Base-by-base conservation (phyloP, 2,797 vertebrate species). In the Lagodon rhomboides region DNA sequence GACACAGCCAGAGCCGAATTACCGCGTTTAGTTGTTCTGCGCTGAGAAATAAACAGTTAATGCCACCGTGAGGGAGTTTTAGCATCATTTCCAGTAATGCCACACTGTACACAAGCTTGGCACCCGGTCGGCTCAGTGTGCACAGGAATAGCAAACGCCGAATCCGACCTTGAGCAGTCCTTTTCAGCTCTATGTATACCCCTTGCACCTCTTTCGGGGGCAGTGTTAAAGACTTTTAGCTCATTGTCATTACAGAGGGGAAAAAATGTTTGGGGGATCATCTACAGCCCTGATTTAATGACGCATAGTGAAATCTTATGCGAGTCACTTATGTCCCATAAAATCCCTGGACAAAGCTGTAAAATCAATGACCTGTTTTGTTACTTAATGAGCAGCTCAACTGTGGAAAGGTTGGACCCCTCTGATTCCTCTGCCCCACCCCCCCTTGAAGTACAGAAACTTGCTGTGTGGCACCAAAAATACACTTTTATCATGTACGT, bases 281-380 rank as follows among this genome's bases (percentile, higher is more conserved):
- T 96, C 95, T 94, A 93, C 92, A 90, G 91, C 87, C 87, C 92
- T 90, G 93, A 95, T 94, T 96, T 96, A 96, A 96, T 96, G 95
- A 94, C 87, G 94, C 95, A 94, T 95, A 91, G 80, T 94, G 92
- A 94, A 94, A 93, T 95, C 94, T 95, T 95, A 95, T 90, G 91
- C 93, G 92, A 95, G 93, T 95, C 94, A 95, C 94, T 96, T 95
- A 95, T 94, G 94, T 96, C 87, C 93, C 92, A 94, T 95, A 95
- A 96, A 95, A 94, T 93, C 91, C 81, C 91, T 92, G 89, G 93
- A 94, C 91, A 94, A 94, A 94, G 93, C 92, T 85, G 87, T 95
- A 95, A 96, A 96, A 95, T 91, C 93, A 95, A 95, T 95, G 94
- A 95, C 91, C 94, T 96, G 94, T 94, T 94, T 95, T 94, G 94